A percentile compares a stretch with the other conserved stretches of the same genome.
These are phyloP conservation scores for Julus scanicus DNA, from an alignment of 2,888 invertebrate species.

Conservation along the genomic window DNA sequence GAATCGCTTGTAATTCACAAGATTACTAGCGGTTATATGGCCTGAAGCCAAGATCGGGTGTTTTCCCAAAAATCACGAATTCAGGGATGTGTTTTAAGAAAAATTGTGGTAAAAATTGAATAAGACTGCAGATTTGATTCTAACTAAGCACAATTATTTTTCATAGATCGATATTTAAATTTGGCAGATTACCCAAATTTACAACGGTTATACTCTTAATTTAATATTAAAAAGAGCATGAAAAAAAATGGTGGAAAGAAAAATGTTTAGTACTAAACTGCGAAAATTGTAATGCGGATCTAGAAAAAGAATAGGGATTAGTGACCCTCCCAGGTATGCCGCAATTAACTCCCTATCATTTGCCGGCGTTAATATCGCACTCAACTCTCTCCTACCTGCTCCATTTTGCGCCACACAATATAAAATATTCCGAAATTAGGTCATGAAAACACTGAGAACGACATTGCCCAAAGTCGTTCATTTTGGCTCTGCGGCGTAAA, in stretches of 20 bases:
- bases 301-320: not conserved
- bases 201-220: not conserved
- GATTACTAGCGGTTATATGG: not conserved
- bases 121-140: not conserved
- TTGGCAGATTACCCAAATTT: not conserved
- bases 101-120: not conserved
- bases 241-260: not conserved
- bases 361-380: not conserved
- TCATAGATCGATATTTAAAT: not conserved
- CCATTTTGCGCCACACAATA: not conserved
- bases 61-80: not conserved
- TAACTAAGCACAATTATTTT: not conserved
- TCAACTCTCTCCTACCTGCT: not conserved
- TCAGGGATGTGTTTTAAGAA: not conserved
- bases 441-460: not conserved
- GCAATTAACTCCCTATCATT: not conserved
- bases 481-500: not conserved
- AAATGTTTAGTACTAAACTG: not conserved
- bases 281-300: not conserved
- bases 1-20: not conserved
- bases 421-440: not conserved
- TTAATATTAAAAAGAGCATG: not conserved
- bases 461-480: conserved; percentile 1
- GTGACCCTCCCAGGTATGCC: not conserved
- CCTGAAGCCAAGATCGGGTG: not conserved